These are phyloP conservation scores for Oophaga pumilio DNA, from an alignment of 2,113 vertebrate genomes.

Conservation along the genomic window DNA sequence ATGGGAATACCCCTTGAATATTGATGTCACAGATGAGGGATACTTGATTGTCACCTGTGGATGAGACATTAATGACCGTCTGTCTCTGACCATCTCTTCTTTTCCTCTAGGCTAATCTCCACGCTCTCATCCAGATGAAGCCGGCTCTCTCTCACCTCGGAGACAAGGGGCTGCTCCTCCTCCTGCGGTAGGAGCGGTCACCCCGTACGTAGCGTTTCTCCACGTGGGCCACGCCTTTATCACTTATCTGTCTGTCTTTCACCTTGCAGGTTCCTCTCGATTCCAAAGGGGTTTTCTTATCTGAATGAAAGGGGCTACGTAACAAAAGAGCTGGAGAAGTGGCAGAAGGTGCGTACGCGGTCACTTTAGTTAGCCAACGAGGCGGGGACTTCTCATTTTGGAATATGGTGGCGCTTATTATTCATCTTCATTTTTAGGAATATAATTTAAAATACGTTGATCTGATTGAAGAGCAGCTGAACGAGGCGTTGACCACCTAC, in stretches of 20 bases:
- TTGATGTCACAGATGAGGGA: no score
- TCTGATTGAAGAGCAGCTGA: conserved; percentile 94
- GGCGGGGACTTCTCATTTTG: neutral
- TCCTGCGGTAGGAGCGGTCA: conserved; percentile 80
- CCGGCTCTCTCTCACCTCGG: conserved; percentile 96
- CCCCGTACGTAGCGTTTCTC: neutral
- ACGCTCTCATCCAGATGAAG: conserved; percentile 97
- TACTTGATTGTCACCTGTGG: no score
- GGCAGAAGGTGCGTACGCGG: conserved; percentile 87
- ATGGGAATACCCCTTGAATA: no score
- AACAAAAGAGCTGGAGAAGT: conserved; percentile 95
- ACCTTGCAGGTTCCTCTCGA: conserved; percentile 90
- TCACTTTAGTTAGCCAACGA: neutral
- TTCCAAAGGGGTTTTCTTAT: conserved; percentile 98
- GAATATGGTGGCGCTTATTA: neutral
- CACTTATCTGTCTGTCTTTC: neutral
- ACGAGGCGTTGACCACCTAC: conserved; percentile 97
- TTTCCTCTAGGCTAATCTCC: conserved; percentile 87
- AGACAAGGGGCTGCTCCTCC: conserved; percentile 94
- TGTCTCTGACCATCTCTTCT: neutral
- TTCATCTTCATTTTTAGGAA: conserved; percentile 73
- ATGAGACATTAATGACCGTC: no score
- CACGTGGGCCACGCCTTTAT: no score
- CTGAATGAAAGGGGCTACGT: conserved; percentile 97
- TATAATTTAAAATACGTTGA: conserved; percentile 98